Evolutionary conservation across 2,797 vertebrate species (phyloP).

Genomic region (Coilia nasus): DNA sequence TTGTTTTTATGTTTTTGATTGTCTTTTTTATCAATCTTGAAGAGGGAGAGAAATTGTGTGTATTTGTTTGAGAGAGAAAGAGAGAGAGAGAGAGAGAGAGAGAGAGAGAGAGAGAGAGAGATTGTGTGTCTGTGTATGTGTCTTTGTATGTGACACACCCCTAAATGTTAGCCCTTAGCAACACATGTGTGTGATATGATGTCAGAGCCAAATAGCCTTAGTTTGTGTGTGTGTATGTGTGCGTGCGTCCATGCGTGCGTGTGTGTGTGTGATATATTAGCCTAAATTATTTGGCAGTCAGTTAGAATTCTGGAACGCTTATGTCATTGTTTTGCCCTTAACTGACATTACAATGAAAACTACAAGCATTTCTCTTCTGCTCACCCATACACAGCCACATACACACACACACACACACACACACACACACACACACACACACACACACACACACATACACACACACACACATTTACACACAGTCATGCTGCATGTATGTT

Average conservation of each 20-base stretch:
- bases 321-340: constrained; percentile 31
- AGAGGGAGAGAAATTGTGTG: no score
- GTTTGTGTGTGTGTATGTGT: background rate
- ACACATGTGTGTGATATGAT: background rate
- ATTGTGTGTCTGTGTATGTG: background rate
- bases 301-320: constrained; percentile 37
- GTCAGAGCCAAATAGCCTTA: background rate
- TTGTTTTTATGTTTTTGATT: background rate
- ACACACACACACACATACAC: background rate
- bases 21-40: background rate
- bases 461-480: background rate
- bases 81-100: no score
- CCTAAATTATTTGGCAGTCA: constrained; percentile 35
- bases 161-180: background rate
- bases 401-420: no score
- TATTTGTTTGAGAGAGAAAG: no score
- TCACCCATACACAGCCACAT: background rate
- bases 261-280: constrained; percentile 16
- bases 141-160: background rate
- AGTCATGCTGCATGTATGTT: background rate
- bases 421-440: no score
- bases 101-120: no score
- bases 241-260: background rate
- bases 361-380: background rate
- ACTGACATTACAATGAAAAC: constrained; percentile 15